These are phyloP conservation scores for Phyllopteryx taeniolatus DNA, from an alignment of 2,113 vertebrate genomes.

Conservation along the genomic window DNA sequence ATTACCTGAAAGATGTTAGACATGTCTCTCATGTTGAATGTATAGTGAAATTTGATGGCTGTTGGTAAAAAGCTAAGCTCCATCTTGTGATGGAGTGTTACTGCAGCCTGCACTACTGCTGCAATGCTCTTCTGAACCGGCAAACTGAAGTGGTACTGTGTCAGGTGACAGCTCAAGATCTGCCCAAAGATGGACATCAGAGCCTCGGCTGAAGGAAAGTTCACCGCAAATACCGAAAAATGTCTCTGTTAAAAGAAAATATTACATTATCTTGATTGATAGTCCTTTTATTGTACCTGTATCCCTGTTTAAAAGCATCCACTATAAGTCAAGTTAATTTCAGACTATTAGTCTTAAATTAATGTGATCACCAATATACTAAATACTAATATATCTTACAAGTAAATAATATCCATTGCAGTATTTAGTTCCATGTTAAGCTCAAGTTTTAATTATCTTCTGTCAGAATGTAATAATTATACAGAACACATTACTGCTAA, in stretches of 20 bases:
- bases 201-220: slow-evolving; percentile 72
- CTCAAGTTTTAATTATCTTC: too few relatives aligned
- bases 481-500: not conserved
- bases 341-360: not conserved
- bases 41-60: slow-evolving; percentile 77
- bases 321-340: not conserved
- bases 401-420: too few relatives aligned
- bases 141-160: slow-evolving; percentile 61
- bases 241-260: slow-evolving; percentile 67
- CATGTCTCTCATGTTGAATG: slow-evolving; percentile 78
- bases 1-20: slow-evolving; percentile 78
- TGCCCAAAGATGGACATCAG: slow-evolving; percentile 75
- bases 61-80: slow-evolving; percentile 72
- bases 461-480: not conserved
- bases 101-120: slow-evolving; percentile 66
- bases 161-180: slow-evolving; percentile 73
- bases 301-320: not conserved
- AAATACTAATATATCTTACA: too few relatives aligned
- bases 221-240: slow-evolving; percentile 81
- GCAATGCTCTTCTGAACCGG: slow-evolving; percentile 56
- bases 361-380: too few relatives aligned
- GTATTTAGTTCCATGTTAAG: too few relatives aligned
- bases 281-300: not conserved
- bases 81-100: slow-evolving; percentile 72
- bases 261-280: not conserved